Evolutionary conservation across 2,888 invertebrate species (phyloP).

Genomic region (Myathropa florea): DNA sequence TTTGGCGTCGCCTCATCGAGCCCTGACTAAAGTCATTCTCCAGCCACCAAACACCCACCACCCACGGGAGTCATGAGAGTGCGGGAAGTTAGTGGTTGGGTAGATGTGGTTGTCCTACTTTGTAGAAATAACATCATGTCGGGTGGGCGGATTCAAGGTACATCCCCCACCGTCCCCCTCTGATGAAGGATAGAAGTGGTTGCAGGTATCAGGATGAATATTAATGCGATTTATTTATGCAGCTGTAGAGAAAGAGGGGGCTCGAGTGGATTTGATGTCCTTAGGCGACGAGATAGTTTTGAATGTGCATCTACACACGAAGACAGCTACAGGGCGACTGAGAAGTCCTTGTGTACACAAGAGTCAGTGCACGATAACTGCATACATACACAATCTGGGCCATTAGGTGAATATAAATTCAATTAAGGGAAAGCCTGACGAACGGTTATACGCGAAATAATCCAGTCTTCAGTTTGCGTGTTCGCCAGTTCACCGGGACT

Average conservation of each 20-base stretch:
- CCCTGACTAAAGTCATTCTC: slow-evolving; percentile 21
- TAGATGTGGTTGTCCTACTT: slow-evolving; percentile 64
- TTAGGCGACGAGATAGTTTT: slow-evolving; percentile 34
- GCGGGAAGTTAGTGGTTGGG: slow-evolving; percentile 59
- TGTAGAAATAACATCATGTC: slow-evolving; percentile 51
- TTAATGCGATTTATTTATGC: slow-evolving; percentile 71
- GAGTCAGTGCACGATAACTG: slow-evolving; percentile 23
- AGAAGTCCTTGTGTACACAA: slow-evolving; percentile 27
- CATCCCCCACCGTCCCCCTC: neutral
- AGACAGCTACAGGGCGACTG: neutral
- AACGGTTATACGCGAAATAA: slow-evolving; percentile 5
- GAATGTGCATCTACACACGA: slow-evolving; percentile 20
- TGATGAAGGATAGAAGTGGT: slow-evolving; percentile 51
- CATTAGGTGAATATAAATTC: slow-evolving; percentile 57
- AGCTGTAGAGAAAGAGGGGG: slow-evolving; percentile 43
- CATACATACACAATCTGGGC: slow-evolving; percentile 28
- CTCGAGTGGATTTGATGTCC: slow-evolving; percentile 53
- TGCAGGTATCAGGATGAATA: slow-evolving; percentile 65
- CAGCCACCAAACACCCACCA: neutral
- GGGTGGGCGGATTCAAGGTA: neutral
- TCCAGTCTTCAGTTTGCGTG: neutral
- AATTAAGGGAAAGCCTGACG: slow-evolving; percentile 45
- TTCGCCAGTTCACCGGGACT: neutral
- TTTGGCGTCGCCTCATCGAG: slow-evolving; percentile 32
- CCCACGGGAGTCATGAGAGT: neutral